These are phyloP conservation scores for Zaprionus gabonicus DNA, from an alignment of 1,140 invertebrate species.

Conservation along the genomic window DNA sequence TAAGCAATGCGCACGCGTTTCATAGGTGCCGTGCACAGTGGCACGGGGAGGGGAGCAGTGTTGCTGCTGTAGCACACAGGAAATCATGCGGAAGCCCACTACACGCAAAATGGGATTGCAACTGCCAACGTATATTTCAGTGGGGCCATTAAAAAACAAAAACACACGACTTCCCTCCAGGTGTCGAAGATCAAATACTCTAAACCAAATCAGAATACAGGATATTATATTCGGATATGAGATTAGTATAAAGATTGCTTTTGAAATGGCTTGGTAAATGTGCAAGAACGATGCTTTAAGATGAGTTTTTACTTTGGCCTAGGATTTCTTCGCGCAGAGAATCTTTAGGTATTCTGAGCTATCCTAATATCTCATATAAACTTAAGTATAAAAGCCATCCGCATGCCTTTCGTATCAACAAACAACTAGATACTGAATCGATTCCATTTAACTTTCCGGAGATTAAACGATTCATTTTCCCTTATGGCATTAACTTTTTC, in stretches of 20 bases:
- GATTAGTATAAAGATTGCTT: neutral
- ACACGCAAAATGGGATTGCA: constrained; percentile 71
- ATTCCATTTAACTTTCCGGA: neutral
- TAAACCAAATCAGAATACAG: neutral
- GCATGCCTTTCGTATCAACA: too few species aligned
- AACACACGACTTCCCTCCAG: neutral
- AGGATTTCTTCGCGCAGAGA: too few species aligned
- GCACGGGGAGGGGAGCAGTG: neutral
- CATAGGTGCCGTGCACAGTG: neutral
- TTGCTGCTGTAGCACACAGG: constrained; percentile 32
- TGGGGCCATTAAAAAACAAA: constrained; percentile 29
- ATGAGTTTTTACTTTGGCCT: too few species aligned
- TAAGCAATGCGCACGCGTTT: constrained; percentile 21
- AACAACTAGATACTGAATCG: too few species aligned
- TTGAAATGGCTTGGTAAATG: neutral
- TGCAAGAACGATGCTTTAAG: too few species aligned
- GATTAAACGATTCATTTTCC: neutral
- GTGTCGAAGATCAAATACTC: neutral
- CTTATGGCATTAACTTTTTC: neutral
- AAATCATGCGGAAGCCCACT: constrained; percentile 58
- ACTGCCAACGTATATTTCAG: constrained; percentile 67
- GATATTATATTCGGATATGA: neutral
- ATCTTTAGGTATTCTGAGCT: too few species aligned
- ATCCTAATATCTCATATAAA: too few species aligned
- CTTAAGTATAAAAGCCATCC: too few species aligned